A percentile compares a stretch with the other conserved stretches of the same genome.
Evolutionary conservation across 1,140 invertebrate species (phyloP).

Genomic region (Danaus melanippus): DNA sequence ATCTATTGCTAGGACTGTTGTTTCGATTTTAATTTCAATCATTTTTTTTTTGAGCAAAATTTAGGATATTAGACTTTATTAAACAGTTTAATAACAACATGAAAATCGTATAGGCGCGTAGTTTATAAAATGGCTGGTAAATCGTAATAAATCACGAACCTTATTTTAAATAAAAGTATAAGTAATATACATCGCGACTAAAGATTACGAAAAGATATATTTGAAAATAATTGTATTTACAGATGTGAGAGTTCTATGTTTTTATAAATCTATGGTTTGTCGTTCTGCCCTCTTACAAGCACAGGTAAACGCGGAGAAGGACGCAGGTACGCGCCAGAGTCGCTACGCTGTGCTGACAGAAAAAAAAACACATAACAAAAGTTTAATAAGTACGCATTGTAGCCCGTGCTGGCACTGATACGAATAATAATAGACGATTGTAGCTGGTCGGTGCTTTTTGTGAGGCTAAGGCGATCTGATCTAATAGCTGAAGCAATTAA

Average conservation of each 20-base stretch:
- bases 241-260: slow-evolving; percentile 20
- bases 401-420: slow-evolving; percentile 40
- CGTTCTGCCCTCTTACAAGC: slow-evolving; percentile 48
- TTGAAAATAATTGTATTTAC: not conserved
- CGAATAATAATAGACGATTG: slow-evolving; percentile 46
- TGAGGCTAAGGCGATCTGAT: slow-evolving; percentile 6
- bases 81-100: too few relatives aligned
- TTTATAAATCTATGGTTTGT: slow-evolving; percentile 26
- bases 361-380: slow-evolving; percentile 56
- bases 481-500: slow-evolving; percentile 10
- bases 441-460: slow-evolving; percentile 37
- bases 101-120: too few relatives aligned
- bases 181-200: too few relatives aligned
- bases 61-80: too few relatives aligned
- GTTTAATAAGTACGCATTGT: slow-evolving; percentile 58
- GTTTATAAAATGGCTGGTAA: too few relatives aligned
- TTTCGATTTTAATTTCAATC: too few relatives aligned
- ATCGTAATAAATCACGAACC: too few relatives aligned
- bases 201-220: too few relatives aligned
- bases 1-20: too few relatives aligned
- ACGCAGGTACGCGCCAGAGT: slow-evolving; percentile 53
- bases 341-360: slow-evolving; percentile 27
- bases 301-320: slow-evolving; percentile 56
- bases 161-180: too few relatives aligned
- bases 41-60: too few relatives aligned